Evolutionary conservation across 2,888 invertebrate species (phyloP).

Genomic region (Toxonevra muliebris): DNA sequence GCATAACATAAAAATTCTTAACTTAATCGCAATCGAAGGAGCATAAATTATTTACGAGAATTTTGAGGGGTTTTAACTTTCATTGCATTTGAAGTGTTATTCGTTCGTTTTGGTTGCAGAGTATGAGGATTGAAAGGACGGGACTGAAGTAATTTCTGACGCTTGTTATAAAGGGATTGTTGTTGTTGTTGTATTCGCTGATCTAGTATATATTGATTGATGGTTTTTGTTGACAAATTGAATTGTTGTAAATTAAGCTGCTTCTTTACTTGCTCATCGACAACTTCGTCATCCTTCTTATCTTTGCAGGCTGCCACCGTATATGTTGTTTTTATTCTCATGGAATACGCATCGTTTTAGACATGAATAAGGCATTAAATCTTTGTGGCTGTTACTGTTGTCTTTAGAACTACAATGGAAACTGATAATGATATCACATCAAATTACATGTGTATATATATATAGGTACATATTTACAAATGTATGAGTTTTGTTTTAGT

Average conservation of each 20-base stretch:
- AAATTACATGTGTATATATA: too few species aligned
- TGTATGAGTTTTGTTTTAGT: too few species aligned
- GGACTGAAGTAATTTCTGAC: too few species aligned
- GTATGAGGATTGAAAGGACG: too few species aligned
- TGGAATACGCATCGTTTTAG: not conserved
- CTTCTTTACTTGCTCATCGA: conserved; percentile 2
- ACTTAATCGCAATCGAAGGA: conserved; percentile 34
- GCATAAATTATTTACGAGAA: conserved; percentile 40
- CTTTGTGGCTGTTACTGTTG: not conserved
- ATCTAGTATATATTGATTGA: conserved; percentile 15
- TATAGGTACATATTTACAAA: too few species aligned
- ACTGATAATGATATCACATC: too few species aligned
- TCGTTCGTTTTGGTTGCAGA: not conserved
- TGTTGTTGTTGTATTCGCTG: not conserved
- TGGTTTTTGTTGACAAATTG: conserved; percentile 33
- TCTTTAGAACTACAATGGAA: not conserved
- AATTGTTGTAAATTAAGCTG: conserved; percentile 27
- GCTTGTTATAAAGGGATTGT: too few species aligned
- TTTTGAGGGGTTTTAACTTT: conserved; percentile 28
- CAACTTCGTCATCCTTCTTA: not conserved
- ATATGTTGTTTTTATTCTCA: not conserved
- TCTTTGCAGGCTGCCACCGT: too few species aligned
- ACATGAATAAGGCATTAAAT: conserved; percentile 6
- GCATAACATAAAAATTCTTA: conserved; percentile 30
- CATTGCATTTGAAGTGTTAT: conserved; percentile 12